phyloP scores from a whole-genome alignment of 2,797 vertebrate species.

The Phrynocephalus forsythii region DNA sequence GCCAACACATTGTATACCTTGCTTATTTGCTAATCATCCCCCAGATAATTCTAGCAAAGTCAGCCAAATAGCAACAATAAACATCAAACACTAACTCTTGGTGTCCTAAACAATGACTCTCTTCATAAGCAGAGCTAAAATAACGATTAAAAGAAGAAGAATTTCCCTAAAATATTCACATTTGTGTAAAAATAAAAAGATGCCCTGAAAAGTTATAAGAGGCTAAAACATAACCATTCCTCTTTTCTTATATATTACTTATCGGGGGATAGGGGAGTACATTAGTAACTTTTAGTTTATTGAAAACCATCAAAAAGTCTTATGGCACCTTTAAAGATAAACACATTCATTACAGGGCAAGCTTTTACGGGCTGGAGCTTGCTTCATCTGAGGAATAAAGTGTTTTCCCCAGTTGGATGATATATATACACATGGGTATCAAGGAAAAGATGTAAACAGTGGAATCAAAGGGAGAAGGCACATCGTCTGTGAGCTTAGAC shows the following conservation, averaged over 20 bases:
- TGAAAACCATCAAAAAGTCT: background rate
- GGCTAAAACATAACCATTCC: background rate
- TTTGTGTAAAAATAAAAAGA: background rate
- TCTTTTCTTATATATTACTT: background rate
- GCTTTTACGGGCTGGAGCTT: background rate
- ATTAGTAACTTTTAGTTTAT: background rate
- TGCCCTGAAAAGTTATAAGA: background rate
- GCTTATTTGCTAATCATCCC: constrained; percentile 32
- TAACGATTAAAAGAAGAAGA: no score
- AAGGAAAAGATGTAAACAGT: background rate
- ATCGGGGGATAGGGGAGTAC: background rate
- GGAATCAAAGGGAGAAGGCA: no score
- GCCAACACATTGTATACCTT: constrained; percentile 30
- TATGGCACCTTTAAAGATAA: background rate
- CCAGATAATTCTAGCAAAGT: constrained; percentile 38
- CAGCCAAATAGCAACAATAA: constrained; percentile 21
- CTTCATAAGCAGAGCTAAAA: no score
- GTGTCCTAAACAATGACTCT: background rate
- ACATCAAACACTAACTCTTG: background rate
- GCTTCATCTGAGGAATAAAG: background rate
- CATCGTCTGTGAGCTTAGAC: background rate
- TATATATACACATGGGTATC: background rate
- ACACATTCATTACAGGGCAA: background rate
- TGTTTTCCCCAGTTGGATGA: background rate
- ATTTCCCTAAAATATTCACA: background rate